Percentiles rank a stretch among this genome's conserved stretches.
Conservation (phyloP, 1,140 invertebrate species). For the Scaptomyza graminum region DNA sequence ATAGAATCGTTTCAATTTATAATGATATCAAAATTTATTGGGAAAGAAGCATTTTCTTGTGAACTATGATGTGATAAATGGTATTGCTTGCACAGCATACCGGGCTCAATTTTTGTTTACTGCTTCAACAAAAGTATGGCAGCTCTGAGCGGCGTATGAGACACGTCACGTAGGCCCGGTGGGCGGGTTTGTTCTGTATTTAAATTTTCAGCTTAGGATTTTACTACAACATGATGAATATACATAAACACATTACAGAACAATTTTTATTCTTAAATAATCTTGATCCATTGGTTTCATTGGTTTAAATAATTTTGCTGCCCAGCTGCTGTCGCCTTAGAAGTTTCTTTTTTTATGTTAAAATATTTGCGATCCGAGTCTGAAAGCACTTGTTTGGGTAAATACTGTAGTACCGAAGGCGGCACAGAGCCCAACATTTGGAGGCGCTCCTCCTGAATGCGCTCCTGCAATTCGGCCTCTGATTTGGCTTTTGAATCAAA, state of each 20-base stretch:
- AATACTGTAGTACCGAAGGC: conserved; percentile 46
- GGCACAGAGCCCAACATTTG: conserved; percentile 53
- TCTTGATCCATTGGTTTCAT: no score
- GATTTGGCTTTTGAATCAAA: conserved; percentile 50
- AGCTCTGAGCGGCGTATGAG: conserved; percentile 23
- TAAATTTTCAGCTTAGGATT: conserved; percentile 14
- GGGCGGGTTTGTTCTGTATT: conserved; percentile 43
- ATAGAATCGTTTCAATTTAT: not conserved
- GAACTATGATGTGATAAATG: not conserved
- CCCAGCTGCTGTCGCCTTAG: not conserved
- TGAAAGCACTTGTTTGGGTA: conserved; percentile 57
- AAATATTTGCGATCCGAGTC: conserved; percentile 52
- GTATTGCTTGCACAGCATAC: conserved; percentile 1
- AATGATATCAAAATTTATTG: no score
- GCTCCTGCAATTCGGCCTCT: conserved; percentile 42
- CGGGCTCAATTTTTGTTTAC: conserved; percentile 4
- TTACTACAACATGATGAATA: conserved; percentile 1
- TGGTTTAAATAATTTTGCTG: not conserved
- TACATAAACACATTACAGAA: not conserved
- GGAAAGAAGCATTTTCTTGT: not conserved
- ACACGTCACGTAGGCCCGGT: conserved; percentile 64
- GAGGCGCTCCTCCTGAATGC: conserved; percentile 48
- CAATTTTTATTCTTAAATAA: conserved; percentile 4
- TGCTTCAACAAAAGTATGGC: conserved; percentile 6
- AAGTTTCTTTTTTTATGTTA: not conserved